These are phyloP conservation scores for Perca fluviatilis DNA, from an alignment of 2,113 vertebrate species.

Conservation along the genomic window DNA sequence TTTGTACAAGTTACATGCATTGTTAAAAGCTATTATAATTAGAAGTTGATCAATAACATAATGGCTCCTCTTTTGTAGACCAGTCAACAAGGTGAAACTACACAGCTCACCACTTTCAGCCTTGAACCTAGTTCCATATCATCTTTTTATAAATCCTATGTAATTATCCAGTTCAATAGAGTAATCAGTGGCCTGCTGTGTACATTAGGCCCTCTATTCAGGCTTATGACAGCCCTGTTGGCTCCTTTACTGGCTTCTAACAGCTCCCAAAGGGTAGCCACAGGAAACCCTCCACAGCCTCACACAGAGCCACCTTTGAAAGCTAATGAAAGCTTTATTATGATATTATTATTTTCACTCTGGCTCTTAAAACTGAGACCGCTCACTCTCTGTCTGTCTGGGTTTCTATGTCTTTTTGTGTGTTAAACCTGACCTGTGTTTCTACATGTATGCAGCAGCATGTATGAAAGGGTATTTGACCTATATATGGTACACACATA, in stretches of 20 bases:
- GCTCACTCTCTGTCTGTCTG: constrained; percentile 18
- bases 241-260: constrained; percentile 56
- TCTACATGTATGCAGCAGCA: constrained; percentile 1
- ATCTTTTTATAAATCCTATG: constrained; percentile 54
- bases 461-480: constrained; percentile 42
- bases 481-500: background rate
- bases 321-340: constrained; percentile 79
- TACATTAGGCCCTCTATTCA: constrained; percentile 54
- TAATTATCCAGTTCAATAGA: constrained; percentile 64
- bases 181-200: constrained; percentile 62
- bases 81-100: constrained; percentile 43
- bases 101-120: constrained; percentile 21
- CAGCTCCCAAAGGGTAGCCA: constrained; percentile 57
- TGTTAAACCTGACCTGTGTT: constrained; percentile 35
- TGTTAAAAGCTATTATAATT: background rate
- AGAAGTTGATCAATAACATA: constrained; percentile 17
- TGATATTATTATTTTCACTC: constrained; percentile 74
- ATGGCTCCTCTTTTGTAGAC: constrained; percentile 14
- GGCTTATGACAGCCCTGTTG: constrained; percentile 51
- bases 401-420: background rate
- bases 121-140: constrained; percentile 43
- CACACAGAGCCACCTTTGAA: constrained; percentile 80
- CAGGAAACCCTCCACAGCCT: constrained; percentile 65
- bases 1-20: background rate
- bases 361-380: constrained; percentile 41